Evolutionary conservation across 2,797 vertebrate genomes (phyloP).

Genomic region (Spondyliosoma cantharus): DNA sequence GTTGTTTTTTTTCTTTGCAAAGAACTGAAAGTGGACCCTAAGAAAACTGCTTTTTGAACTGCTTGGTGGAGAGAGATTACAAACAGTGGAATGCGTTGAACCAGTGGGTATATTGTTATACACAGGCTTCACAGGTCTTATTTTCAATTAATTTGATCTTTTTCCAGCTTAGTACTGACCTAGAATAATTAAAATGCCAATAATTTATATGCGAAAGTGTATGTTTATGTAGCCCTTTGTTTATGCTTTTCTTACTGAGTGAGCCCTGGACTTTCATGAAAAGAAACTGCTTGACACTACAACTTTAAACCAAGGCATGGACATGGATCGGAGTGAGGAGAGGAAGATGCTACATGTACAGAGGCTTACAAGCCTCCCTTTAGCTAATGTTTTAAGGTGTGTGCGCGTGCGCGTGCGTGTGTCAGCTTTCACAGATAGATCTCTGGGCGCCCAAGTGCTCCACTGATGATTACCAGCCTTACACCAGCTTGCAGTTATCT

Average conservation of each 20-base stretch:
- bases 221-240: conserved; percentile 70
- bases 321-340: conserved; percentile 35
- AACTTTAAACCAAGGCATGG: conserved; percentile 29
- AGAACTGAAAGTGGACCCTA: conserved; percentile 37
- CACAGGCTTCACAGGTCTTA: conserved; percentile 44
- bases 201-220: conserved; percentile 78
- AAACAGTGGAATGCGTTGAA: conserved; percentile 67
- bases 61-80: conserved; percentile 46
- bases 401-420: conserved; percentile 11
- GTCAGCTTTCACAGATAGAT: conserved; percentile 30
- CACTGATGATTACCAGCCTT: conserved; percentile 73
- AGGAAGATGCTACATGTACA: conserved; percentile 53
- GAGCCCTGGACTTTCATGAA: conserved; percentile 17
- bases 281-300: conserved; percentile 12
- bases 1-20: conserved; percentile 37
- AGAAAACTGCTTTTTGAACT: conserved; percentile 29
- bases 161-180: conserved; percentile 66
- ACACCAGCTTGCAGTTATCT: conserved; percentile 72
- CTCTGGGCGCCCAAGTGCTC: conserved; percentile 72
- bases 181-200: conserved; percentile 80
- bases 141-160: conserved; percentile 44
- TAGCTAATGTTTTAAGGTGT: not conserved
- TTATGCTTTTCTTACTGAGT: conserved; percentile 52
- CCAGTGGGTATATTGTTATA: conserved; percentile 62
- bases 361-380: conserved; percentile 14